phyloP scores from a whole-genome alignment of 2,797 vertebrate species.

The Leptodactylus fallax region DNA sequence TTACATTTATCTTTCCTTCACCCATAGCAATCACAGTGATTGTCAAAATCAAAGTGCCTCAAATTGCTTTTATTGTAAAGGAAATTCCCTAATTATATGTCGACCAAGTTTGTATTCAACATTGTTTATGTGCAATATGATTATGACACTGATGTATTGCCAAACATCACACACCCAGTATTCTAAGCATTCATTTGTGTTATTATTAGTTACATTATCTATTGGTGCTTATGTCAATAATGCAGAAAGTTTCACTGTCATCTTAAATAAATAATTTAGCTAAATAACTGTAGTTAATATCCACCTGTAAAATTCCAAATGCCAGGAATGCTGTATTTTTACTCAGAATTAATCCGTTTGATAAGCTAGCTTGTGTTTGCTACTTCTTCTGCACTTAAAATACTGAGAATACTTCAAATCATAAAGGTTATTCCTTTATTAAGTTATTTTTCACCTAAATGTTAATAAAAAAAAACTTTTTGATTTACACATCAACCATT shows the following conservation, averaged over 20 bases:
- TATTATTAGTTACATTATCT: not conserved
- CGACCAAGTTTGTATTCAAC: too few relatives aligned
- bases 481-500: too few relatives aligned
- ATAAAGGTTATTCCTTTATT: too few relatives aligned
- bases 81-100: not conserved
- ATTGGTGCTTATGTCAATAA: not conserved
- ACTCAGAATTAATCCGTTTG: not conserved
- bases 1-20: not conserved
- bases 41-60: not conserved
- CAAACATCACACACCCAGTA: not conserved
- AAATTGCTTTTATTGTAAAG: not conserved
- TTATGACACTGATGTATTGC: slow-evolving; percentile 1
- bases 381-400: not conserved
- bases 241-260: not conserved
- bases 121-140: not conserved
- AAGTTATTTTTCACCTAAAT: too few relatives aligned
- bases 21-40: slow-evolving; percentile 15
- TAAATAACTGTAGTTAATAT: not conserved
- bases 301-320: not conserved
- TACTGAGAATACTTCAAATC: too few relatives aligned
- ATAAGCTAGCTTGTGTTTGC: not conserved
- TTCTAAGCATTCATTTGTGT: not conserved
- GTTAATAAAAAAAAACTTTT: too few relatives aligned
- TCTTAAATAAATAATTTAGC: not conserved
- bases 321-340: not conserved